Conservation (phyloP, 2,113 vertebrate genomes). For the Xiphorhynchus elegans region DNA sequence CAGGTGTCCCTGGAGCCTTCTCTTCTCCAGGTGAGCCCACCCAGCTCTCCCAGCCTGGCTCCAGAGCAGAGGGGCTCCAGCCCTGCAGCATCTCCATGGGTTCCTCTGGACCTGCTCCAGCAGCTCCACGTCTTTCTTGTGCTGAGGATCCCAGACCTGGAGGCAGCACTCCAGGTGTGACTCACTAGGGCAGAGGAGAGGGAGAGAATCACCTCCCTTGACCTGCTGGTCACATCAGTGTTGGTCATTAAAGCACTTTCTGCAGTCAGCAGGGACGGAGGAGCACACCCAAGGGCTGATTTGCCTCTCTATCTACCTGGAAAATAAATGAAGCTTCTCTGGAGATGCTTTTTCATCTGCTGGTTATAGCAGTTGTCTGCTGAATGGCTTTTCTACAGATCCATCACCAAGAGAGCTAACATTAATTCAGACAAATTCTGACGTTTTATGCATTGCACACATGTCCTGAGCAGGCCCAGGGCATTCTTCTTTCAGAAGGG, state of each 20-base stretch:
- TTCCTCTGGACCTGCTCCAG: neutral
- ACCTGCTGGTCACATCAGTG: neutral
- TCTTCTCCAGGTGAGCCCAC: neutral
- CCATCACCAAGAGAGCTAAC: neutral
- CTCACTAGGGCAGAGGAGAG: neutral
- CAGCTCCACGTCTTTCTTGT: neutral
- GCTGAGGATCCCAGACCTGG: neutral
- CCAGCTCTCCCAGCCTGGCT: neutral
- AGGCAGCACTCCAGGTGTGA: neutral
- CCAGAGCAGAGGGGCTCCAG: neutral
- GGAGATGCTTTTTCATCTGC: neutral
- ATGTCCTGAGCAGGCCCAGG: neutral
- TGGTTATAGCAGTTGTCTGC: neutral
- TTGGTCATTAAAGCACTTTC: neutral
- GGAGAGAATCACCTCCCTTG: neutral
- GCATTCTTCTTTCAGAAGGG: neutral
- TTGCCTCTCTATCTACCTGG: neutral
- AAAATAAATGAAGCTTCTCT: neutral
- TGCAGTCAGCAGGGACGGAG: neutral
- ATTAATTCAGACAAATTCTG: neutral
- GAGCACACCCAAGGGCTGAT: neutral
- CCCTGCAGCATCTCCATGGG: neutral
- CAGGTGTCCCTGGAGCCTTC: neutral
- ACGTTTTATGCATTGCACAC: neutral
- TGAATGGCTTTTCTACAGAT: neutral